Percentiles rank a stretch among this genome's conserved stretches.
Conservation (phyloP, 2,888 invertebrate species). For the Synergus japonicus region DNA sequence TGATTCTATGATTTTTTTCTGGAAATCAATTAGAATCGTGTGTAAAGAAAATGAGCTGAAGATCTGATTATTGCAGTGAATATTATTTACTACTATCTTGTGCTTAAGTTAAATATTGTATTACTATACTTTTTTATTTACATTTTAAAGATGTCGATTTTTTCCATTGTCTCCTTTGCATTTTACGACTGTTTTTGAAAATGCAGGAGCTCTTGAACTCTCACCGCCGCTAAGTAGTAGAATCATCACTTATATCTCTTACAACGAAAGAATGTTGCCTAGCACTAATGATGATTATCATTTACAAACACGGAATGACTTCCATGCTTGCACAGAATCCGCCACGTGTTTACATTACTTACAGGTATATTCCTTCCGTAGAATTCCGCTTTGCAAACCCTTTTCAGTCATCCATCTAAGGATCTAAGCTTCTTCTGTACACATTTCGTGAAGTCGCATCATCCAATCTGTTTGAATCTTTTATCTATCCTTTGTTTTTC, state of each 20-base stretch:
- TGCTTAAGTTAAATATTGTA: neutral
- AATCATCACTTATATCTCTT: constrained; percentile 62
- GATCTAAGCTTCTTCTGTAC: neutral
- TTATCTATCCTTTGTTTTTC: neutral
- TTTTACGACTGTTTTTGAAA: constrained; percentile 19
- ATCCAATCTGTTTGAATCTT: neutral
- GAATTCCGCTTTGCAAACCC: constrained; percentile 58
- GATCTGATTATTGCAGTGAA: neutral
- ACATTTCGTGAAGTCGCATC: neutral
- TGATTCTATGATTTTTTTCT: neutral
- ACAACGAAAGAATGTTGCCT: constrained; percentile 42
- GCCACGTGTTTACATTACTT: constrained; percentile 44
- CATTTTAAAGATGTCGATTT: neutral
- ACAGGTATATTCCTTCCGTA: constrained; percentile 21
- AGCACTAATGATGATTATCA: constrained; percentile 54
- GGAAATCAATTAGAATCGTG: neutral
- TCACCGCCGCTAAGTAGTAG: constrained; percentile 68
- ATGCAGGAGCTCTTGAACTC: constrained; percentile 68
- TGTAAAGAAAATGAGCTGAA: neutral
- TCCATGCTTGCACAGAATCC: constrained; percentile 42
- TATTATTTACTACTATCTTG: neutral
- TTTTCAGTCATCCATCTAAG: constrained; percentile 37
- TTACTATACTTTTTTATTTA: too few species aligned
- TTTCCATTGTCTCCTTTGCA: neutral
- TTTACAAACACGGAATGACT: constrained; percentile 53